These are phyloP conservation scores for Vidua chalybeata DNA, from an alignment of 2,113 vertebrate genomes.

Conservation along the genomic window DNA sequence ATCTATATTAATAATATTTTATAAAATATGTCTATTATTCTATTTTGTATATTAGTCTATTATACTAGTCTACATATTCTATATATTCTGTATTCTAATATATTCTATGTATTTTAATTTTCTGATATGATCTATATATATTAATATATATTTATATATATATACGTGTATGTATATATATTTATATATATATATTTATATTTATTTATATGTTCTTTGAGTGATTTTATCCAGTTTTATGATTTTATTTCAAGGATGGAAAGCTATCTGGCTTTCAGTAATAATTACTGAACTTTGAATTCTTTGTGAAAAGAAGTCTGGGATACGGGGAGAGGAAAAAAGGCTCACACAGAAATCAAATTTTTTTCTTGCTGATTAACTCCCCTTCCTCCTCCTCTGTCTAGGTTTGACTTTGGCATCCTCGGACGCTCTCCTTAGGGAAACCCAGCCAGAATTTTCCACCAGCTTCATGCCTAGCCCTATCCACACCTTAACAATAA, in stretches of 20 bases:
- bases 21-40: background rate
- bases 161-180: background rate
- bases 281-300: background rate
- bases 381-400: background rate
- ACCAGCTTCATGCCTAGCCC: fast-evolving
- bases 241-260: background rate
- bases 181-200: background rate
- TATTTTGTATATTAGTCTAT: background rate
- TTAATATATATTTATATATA: too few relatives aligned
- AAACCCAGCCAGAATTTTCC: background rate
- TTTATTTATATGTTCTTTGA: background rate
- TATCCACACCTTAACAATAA: background rate
- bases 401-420: too few relatives aligned
- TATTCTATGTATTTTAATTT: background rate
- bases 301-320: background rate
- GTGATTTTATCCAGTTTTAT: fast-evolving
- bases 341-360: background rate
- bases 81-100: background rate
- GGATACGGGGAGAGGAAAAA: background rate
- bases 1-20: background rate
- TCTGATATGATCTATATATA: background rate
- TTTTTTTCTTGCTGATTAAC: background rate
- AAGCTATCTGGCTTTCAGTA: background rate
- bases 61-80: background rate
- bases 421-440: background rate